Percentiles rank a stretch among this genome's conserved stretches.
Conservation (phyloP, 2,797 vertebrate species). For the Intellagama lesueurii region DNA sequence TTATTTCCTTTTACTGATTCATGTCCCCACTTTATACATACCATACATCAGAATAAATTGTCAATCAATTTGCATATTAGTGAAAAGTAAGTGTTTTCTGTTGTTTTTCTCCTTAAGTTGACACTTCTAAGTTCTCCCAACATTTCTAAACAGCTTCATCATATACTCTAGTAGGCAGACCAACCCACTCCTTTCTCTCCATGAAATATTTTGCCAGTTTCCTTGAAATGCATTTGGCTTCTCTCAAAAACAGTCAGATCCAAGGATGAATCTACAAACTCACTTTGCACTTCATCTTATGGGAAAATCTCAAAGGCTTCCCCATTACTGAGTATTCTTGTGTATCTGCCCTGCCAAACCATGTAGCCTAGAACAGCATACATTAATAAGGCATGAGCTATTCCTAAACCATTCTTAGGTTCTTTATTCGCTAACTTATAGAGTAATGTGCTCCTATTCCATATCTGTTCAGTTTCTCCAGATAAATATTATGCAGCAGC, state of each 20-base stretch:
- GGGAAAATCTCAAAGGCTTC: background rate
- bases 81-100: background rate
- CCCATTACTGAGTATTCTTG: background rate
- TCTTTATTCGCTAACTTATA: background rate
- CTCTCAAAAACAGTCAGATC: background rate
- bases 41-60: background rate
- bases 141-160: background rate
- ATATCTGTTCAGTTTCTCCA: background rate
- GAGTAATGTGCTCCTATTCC: background rate
- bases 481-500: background rate
- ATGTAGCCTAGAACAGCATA: background rate
- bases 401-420: background rate
- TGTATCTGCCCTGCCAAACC: background rate
- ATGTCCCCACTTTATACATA: background rate
- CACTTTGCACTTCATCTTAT: background rate
- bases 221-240: background rate
- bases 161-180: background rate
- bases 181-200: background rate
- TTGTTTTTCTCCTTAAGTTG: background rate
- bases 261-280: background rate
- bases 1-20: background rate
- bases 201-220: background rate
- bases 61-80: background rate
- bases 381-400: background rate
- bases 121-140: background rate